Percentiles rank a stretch among this genome's conserved stretches.
phyloP scores from a whole-genome alignment of 2,113 vertebrate species.

The Neofelis nebulosa region DNA sequence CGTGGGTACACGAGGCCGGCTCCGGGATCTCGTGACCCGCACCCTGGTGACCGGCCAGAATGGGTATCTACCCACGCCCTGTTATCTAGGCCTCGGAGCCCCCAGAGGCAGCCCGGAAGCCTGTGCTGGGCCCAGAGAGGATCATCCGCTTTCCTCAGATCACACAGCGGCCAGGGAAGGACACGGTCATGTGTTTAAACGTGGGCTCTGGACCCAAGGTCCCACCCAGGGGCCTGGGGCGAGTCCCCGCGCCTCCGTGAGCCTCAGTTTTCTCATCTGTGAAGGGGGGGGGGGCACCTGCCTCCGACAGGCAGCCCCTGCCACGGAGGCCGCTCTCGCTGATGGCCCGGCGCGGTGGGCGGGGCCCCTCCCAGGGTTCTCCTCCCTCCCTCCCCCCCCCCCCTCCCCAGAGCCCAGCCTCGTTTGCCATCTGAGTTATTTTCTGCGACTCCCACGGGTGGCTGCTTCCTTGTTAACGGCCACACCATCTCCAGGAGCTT shows the following conservation, averaged over 20 bases:
- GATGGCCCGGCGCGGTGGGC: accelerated
- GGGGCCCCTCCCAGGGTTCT: not conserved
- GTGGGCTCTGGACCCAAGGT: not conserved
- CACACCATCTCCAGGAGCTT: not conserved
- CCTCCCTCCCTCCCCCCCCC: not conserved
- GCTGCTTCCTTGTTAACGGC: not conserved
- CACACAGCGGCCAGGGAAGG: not conserved
- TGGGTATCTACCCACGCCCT: not conserved
- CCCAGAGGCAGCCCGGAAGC: not conserved
- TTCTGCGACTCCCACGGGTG: not conserved
- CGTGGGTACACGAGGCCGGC: conserved; percentile 34
- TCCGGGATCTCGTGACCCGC: not conserved
- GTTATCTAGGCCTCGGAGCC: too few species aligned
- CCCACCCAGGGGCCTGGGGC: not conserved
- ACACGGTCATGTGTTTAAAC: not conserved
- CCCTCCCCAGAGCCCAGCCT: accelerated
- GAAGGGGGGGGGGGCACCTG: not conserved
- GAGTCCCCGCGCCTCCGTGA: not conserved
- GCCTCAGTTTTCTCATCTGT: not conserved
- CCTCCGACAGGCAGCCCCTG: accelerated
- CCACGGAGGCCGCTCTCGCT: not conserved
- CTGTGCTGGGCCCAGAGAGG: not conserved
- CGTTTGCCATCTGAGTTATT: accelerated
- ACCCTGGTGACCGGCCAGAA: not conserved
- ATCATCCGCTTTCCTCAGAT: not conserved